A percentile compares a stretch with the other conserved stretches of the same genome.
Evolutionary conservation across 2,113 vertebrate species (phyloP).

Genomic region (Sinocyclocheilus grahami): DNA sequence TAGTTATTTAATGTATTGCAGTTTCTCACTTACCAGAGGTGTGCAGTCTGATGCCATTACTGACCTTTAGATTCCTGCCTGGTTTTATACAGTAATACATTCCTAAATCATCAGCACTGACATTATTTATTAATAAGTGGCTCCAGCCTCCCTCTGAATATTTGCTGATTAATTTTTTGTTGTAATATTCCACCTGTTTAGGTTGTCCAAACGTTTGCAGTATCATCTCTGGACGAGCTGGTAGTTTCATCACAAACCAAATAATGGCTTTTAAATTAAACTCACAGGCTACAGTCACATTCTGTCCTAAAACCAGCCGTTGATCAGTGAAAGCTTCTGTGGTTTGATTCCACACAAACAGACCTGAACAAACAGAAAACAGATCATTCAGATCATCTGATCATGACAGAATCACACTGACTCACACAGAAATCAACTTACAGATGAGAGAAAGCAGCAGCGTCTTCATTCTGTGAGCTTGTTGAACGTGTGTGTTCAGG

Average conservation of each 20-base stretch:
- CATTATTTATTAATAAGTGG: background rate
- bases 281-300: conserved; percentile 11
- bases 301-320: conserved; percentile 41
- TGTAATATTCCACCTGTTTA: background rate
- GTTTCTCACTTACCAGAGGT: background rate
- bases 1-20: background rate
- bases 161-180: background rate
- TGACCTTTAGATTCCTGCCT: rapidly evolving
- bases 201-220: background rate
- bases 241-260: conserved; percentile 41
- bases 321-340: conserved; percentile 4
- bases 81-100: conserved; percentile 34
- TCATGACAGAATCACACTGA: background rate
- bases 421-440: background rate
- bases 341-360: background rate
- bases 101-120: background rate
- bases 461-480: background rate
- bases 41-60: background rate
- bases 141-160: background rate
- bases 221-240: background rate
- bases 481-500: too few relatives aligned
- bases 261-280: rapidly evolving
- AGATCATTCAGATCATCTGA: background rate
- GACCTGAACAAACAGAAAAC: conserved; percentile 7
- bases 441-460: background rate